phyloP scores from a whole-genome alignment of 1,140 invertebrate species.

The Neodiprion fabricii region DNA sequence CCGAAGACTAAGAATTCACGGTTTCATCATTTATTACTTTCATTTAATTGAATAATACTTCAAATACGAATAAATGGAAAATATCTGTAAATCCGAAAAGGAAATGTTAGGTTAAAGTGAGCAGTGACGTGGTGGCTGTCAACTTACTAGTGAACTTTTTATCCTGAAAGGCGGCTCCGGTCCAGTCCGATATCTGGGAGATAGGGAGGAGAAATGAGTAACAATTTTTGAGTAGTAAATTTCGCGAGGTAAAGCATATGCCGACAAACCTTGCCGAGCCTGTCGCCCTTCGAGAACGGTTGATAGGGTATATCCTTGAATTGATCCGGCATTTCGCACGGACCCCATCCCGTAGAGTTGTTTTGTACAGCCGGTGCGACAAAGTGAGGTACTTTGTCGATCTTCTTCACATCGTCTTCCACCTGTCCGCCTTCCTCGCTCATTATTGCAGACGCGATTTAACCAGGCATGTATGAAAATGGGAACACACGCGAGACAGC shows the following conservation, averaged over 20 bases:
- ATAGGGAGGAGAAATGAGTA: constrained; percentile 5
- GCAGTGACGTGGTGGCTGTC: neutral
- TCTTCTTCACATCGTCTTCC: constrained; percentile 24
- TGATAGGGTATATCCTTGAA: constrained; percentile 99
- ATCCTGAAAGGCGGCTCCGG: constrained; percentile 91
- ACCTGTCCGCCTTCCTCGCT: constrained; percentile 27
- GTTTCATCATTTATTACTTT: no score
- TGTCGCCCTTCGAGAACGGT: constrained; percentile 96
- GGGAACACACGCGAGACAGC: neutral
- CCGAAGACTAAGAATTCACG: constrained; percentile 17
- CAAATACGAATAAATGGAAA: neutral
- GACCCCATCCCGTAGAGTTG: constrained; percentile 94
- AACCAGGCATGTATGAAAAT: neutral
- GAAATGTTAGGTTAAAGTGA: neutral
- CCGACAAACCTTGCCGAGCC: constrained; percentile 82
- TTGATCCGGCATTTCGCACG: constrained; percentile 90
- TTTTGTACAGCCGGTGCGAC: constrained; percentile 81
- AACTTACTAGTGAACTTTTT: constrained; percentile 92
- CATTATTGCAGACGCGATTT: constrained; percentile 17
- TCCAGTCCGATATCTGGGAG: constrained; percentile 94
- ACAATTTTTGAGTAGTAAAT: constrained; percentile 9
- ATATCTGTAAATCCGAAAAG: neutral
- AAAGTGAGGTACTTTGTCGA: constrained; percentile 61
- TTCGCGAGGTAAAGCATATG: constrained; percentile 2
- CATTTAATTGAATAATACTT: neutral